Evolutionary conservation across 2,113 vertebrate species (phyloP).

Genomic region (Mormyrus lacerda): DNA sequence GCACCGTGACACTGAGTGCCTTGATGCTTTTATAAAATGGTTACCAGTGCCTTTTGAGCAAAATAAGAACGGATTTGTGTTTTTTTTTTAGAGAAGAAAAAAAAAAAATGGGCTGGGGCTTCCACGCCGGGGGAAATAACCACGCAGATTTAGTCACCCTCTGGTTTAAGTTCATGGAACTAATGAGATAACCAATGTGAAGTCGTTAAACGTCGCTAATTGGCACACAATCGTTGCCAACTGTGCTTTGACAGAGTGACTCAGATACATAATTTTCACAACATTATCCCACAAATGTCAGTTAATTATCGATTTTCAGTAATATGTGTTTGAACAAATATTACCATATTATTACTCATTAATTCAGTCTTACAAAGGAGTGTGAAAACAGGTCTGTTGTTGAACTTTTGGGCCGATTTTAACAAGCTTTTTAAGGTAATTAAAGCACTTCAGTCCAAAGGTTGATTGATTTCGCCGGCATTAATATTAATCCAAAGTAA

Average conservation of each 20-base stretch:
- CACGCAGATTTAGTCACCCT: background rate
- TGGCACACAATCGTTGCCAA: background rate
- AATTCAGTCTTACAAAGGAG: background rate
- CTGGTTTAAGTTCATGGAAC: background rate
- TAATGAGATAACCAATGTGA: slow-evolving; percentile 7
- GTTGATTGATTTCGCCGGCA: background rate
- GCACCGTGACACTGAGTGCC: background rate
- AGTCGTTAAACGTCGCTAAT: background rate
- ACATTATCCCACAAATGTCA: background rate
- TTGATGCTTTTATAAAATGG: background rate
- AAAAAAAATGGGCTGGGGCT: background rate
- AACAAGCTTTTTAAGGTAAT: background rate
- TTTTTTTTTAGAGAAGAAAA: too few relatives aligned
- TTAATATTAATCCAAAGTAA: background rate
- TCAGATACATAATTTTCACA: background rate
- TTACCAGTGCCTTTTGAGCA: background rate
- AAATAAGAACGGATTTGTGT: background rate
- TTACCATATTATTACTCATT: background rate
- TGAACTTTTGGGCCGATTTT: background rate
- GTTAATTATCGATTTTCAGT: background rate
- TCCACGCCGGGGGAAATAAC: background rate
- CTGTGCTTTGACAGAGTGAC: background rate
- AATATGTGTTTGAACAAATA: background rate
- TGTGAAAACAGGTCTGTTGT: background rate
- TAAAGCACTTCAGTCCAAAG: background rate